Evolutionary conservation across 2,888 invertebrate species (phyloP).

Genomic region (Eugnorisma glareosa): DNA sequence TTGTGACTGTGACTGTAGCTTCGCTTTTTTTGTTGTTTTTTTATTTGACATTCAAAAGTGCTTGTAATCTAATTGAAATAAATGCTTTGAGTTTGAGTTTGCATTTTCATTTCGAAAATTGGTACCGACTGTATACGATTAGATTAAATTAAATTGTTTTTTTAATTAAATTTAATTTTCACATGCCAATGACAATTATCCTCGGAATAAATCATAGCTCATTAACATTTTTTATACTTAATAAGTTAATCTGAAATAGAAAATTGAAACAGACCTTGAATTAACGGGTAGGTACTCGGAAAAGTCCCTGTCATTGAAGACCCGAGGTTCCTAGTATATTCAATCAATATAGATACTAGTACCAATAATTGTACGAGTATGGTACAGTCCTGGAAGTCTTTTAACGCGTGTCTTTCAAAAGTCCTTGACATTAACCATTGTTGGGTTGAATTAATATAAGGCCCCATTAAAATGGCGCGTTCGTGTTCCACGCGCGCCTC

Average conservation of each 20-base stretch:
- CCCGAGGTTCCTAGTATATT: constrained; percentile 32
- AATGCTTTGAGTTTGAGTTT: no score
- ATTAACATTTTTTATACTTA: constrained; percentile 8
- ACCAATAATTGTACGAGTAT: background rate
- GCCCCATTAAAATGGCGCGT: no score
- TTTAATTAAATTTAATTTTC: no score
- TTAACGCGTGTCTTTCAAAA: background rate
- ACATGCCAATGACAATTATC: no score
- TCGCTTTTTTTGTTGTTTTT: no score
- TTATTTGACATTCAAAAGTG: no score
- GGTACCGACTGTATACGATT: no score
- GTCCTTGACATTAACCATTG: constrained; percentile 7
- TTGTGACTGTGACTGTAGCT: no score
- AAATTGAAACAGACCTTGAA: constrained; percentile 23
- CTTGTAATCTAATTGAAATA: no score
- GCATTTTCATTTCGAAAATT: no score
- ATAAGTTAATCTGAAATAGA: constrained; percentile 14
- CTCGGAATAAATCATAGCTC: background rate
- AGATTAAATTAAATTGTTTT: no score
- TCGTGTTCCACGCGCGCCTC: no score
- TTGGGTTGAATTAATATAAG: constrained; percentile 11
- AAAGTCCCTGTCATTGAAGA: constrained; percentile 23
- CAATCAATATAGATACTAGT: constrained; percentile 39
- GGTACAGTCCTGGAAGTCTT: background rate
- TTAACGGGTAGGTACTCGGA: constrained; percentile 12